These are phyloP conservation scores for Callyntrura sp. DNA, from an alignment of 2,888 invertebrate genomes.

Conservation along the genomic window DNA sequence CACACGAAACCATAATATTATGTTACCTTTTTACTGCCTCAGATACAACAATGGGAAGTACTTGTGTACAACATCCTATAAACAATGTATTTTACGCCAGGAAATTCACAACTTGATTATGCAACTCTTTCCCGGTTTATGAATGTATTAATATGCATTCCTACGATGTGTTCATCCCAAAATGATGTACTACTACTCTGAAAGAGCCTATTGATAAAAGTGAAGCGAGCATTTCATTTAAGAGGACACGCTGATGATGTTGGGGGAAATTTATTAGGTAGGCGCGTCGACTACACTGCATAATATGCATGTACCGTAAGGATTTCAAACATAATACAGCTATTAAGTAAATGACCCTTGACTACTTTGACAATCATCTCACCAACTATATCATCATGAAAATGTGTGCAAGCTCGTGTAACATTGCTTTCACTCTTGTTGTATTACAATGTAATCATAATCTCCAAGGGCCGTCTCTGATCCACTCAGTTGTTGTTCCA, in stretches of 20 bases:
- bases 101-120: slow-evolving; percentile 50
- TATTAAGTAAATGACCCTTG: slow-evolving; percentile 84
- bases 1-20: slow-evolving; percentile 65
- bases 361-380: slow-evolving; percentile 82
- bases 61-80: neutral
- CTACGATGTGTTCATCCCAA: slow-evolving; percentile 26
- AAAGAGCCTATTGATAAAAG: slow-evolving; percentile 45
- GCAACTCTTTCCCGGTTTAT: neutral
- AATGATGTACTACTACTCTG: slow-evolving; percentile 47
- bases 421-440: slow-evolving; percentile 75
- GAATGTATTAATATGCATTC: slow-evolving; percentile 21
- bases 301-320: slow-evolving; percentile 16
- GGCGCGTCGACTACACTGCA: neutral
- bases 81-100: too few species aligned
- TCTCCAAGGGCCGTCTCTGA: slow-evolving; percentile 72
- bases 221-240: slow-evolving; percentile 47
- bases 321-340: slow-evolving; percentile 71
- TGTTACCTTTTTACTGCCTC: slow-evolving; percentile 46
- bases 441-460: slow-evolving; percentile 70
- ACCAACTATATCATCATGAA: slow-evolving; percentile 47
- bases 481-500: slow-evolving; percentile 74
- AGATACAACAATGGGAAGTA: slow-evolving; percentile 32
- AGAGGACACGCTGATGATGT: slow-evolving; percentile 55
- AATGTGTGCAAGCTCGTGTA: slow-evolving; percentile 33
- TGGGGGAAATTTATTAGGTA: slow-evolving; percentile 16